Percentiles rank a stretch among this genome's conserved stretches.
Conservation (phyloP, 2,113 vertebrate species). For the Amia ocellicauda region DNA sequence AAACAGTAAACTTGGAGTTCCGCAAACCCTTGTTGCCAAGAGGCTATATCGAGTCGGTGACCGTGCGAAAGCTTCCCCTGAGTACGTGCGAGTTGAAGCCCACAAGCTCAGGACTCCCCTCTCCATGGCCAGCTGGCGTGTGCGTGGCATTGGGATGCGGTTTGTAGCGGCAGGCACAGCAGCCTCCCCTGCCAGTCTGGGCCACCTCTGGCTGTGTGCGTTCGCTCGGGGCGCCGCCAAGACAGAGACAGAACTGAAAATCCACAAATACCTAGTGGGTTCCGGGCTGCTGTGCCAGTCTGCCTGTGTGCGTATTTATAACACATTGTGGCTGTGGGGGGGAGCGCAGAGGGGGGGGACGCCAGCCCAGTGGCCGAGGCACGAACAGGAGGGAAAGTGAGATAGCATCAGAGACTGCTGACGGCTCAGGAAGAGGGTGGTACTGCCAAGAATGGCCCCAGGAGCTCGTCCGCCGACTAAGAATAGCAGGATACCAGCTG, state of each 20-base stretch:
- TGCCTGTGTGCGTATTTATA: not conserved
- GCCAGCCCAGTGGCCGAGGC: not conserved
- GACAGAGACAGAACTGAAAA: slow-evolving; percentile 2
- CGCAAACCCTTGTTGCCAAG: too few species aligned
- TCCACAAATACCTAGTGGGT: not conserved
- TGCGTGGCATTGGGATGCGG: too few species aligned
- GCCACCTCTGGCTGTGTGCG: not conserved
- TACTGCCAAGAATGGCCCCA: slow-evolving; percentile 9
- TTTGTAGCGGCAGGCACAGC: too few species aligned
- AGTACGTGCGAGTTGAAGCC: too few species aligned
- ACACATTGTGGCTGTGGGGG: slow-evolving; percentile 1
- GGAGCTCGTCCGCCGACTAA: not conserved
- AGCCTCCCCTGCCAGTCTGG: too few species aligned
- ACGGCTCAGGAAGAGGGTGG: slow-evolving; percentile 27
- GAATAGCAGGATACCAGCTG: slow-evolving; percentile 13
- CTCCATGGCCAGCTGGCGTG: too few species aligned
- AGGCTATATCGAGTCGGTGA: too few species aligned
- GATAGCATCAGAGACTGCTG: slow-evolving; percentile 18
- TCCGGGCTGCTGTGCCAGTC: not conserved
- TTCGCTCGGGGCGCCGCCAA: not conserved
- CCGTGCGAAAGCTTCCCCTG: too few species aligned
- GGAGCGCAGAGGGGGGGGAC: not conserved
- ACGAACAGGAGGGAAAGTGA: slow-evolving; percentile 7
- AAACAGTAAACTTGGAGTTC: too few species aligned
- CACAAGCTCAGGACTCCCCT: too few species aligned